A percentile compares a stretch with the other conserved stretches of the same genome.
Evolutionary conservation across 2,797 vertebrate genomes (phyloP).

Genomic region (Paedocypris micromegethes): DNA sequence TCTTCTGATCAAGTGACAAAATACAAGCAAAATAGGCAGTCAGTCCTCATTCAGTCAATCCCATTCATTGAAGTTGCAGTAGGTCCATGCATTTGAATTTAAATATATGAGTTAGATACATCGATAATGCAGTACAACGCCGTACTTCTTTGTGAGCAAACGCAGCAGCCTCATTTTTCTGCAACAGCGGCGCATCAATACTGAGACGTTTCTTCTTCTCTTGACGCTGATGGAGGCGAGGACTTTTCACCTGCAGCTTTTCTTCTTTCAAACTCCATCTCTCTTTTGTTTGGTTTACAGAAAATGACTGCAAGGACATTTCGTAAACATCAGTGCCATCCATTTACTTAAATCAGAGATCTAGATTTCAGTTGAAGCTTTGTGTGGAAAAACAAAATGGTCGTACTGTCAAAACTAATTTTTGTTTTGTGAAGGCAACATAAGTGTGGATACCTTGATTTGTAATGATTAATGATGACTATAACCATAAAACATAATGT

Average conservation of each 20-base stretch:
- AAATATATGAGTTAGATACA: no score
- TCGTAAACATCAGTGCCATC: slow-evolving; percentile 4
- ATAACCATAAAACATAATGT: no score
- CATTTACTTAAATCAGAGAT: slow-evolving; percentile 5
- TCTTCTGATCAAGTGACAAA: slow-evolving; percentile 57
- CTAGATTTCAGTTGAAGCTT: no score
- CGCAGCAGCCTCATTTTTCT: slow-evolving; percentile 74
- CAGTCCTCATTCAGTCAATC: no score
- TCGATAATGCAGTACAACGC: not conserved
- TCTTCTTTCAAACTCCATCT: slow-evolving; percentile 61
- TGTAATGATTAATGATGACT: no score
- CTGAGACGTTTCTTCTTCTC: slow-evolving; percentile 63
- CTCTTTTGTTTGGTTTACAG: slow-evolving; percentile 69
- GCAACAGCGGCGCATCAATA: slow-evolving; percentile 54
- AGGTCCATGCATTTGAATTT: no score
- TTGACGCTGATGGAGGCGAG: slow-evolving; percentile 51
- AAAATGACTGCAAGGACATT: slow-evolving; percentile 67
- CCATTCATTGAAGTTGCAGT: no score
- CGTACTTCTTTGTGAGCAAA: slow-evolving; percentile 72
- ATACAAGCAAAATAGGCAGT: slow-evolving; percentile 1
- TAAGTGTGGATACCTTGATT: no score
- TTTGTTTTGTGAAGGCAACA: no score
- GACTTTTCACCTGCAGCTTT: slow-evolving; percentile 56
- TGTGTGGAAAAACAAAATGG: no score
- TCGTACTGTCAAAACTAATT: no score